Conservation (phyloP, 1,140 invertebrate species). For the Eubasilissa regina region DNA sequence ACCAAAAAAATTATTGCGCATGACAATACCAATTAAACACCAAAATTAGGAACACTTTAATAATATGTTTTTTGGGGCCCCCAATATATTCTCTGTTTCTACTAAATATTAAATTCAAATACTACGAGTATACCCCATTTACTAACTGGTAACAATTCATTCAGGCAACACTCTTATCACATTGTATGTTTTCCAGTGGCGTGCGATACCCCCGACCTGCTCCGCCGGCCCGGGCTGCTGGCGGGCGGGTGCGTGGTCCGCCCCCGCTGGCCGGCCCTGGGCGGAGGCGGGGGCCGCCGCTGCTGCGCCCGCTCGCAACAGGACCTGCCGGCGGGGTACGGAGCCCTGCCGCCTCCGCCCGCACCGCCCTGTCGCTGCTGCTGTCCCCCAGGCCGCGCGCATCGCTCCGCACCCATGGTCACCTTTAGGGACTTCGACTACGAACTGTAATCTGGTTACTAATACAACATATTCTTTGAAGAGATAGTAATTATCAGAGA, state of each 20-base stretch:
- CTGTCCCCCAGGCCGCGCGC: conserved; percentile 48
- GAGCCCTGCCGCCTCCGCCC: conserved; percentile 45
- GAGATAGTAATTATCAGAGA: too few species aligned
- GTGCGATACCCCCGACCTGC: conserved; percentile 56
- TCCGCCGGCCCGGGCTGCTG: conserved; percentile 53
- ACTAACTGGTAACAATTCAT: too few species aligned
- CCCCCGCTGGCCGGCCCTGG: conserved; percentile 39
- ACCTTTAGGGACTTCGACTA: conserved; percentile 57
- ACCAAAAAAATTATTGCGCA: too few species aligned
- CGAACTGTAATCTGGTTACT: conserved; percentile 46
- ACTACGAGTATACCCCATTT: too few species aligned
- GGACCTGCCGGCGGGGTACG: conserved; percentile 50
- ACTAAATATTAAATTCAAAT: too few species aligned
- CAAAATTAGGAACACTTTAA: too few species aligned
- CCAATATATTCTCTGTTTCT: too few species aligned
- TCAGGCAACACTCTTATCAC: too few species aligned
- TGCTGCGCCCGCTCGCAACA: conserved; percentile 55
- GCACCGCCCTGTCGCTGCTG: conserved; percentile 38
- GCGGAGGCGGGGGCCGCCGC: conserved; percentile 31
- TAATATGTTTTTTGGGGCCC: too few species aligned
- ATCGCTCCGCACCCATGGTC: conserved; percentile 57
- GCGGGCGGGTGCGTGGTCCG: conserved; percentile 19
- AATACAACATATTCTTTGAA: too few species aligned
- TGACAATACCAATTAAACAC: too few species aligned
- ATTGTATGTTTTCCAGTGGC: conserved; percentile 40